Conservation (phyloP, 2,113 vertebrate genomes). For the Porphyrio hochstetteri region DNA sequence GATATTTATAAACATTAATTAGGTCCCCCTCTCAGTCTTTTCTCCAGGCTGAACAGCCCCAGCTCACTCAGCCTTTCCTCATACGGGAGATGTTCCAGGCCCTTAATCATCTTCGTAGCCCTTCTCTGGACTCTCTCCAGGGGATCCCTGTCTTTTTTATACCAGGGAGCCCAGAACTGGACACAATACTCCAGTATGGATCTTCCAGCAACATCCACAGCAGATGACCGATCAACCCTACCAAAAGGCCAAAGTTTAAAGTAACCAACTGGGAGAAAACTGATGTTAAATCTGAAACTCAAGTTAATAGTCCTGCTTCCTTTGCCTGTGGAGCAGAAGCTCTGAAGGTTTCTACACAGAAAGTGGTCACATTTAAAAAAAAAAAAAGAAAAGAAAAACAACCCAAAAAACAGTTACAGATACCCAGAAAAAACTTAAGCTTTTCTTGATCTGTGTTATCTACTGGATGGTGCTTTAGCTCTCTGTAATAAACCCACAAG, state of each 20-base stretch:
- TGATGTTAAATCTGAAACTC: background rate
- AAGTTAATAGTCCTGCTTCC: background rate
- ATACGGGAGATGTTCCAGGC: no score
- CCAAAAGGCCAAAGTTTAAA: background rate
- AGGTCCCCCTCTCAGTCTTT: no score
- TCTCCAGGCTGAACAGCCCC: no score
- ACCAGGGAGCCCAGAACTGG: no score
- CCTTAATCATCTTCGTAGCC: no score
- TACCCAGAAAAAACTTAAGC: background rate
- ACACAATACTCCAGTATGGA: background rate
- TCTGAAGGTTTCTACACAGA: background rate
- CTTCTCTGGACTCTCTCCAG: no score
- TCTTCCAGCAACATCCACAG: background rate
- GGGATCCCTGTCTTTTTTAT: no score
- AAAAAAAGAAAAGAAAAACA: no score
- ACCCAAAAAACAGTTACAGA: background rate
- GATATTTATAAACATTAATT: no score
- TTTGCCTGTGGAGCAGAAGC: fast-evolving
- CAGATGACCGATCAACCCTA: background rate
- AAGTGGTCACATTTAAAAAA: background rate
- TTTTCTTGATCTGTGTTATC: background rate
- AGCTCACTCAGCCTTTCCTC: no score
- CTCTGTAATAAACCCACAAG: background rate
- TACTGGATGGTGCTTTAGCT: background rate
- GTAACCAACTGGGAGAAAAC: background rate